Percentiles rank a stretch among this genome's conserved stretches.
These are phyloP conservation scores for Melitaea athalia DNA, from an alignment of 2,888 invertebrate genomes.

Conservation along the genomic window DNA sequence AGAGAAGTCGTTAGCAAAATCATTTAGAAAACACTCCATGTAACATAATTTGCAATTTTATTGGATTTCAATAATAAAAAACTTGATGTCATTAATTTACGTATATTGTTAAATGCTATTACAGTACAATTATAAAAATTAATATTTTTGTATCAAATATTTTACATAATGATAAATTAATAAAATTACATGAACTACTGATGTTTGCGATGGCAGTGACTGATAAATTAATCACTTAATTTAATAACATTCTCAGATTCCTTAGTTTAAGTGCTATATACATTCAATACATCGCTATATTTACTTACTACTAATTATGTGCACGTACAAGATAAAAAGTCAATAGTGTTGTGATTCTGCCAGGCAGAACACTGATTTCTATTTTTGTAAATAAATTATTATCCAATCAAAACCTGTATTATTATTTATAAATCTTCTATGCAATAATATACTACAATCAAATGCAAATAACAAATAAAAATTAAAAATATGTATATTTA, in stretches of 20 bases:
- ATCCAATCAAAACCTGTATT: slow-evolving; percentile 24
- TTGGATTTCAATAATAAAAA: slow-evolving; percentile 26
- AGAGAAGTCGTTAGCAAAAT: not conserved
- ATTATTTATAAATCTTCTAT: slow-evolving; percentile 13
- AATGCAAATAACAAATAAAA: not conserved
- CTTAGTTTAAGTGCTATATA: slow-evolving; percentile 36
- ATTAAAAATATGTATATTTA: slow-evolving; percentile 38
- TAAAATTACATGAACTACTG: slow-evolving; percentile 23
- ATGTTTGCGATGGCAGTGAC: slow-evolving; percentile 37
- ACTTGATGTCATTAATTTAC: slow-evolving; percentile 26
- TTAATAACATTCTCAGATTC: slow-evolving; percentile 21
- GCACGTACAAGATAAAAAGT: slow-evolving; percentile 55
- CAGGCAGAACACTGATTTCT: slow-evolving; percentile 62
- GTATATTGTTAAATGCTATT: slow-evolving; percentile 29
- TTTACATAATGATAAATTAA: slow-evolving; percentile 30
- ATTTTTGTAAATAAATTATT: slow-evolving; percentile 79
- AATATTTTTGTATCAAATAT: slow-evolving; percentile 32
- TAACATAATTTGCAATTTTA: not conserved
- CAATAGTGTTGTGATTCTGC: slow-evolving; percentile 51
- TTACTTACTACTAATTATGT: slow-evolving; percentile 58
- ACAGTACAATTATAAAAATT: slow-evolving; percentile 34
- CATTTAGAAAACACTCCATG: not conserved
- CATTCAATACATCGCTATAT: slow-evolving; percentile 33
- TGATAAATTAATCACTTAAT: slow-evolving; percentile 35
- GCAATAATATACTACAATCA: not conserved